These are phyloP conservation scores for Catocala sponsa DNA, from an alignment of 2,888 invertebrate species.

Conservation along the genomic window DNA sequence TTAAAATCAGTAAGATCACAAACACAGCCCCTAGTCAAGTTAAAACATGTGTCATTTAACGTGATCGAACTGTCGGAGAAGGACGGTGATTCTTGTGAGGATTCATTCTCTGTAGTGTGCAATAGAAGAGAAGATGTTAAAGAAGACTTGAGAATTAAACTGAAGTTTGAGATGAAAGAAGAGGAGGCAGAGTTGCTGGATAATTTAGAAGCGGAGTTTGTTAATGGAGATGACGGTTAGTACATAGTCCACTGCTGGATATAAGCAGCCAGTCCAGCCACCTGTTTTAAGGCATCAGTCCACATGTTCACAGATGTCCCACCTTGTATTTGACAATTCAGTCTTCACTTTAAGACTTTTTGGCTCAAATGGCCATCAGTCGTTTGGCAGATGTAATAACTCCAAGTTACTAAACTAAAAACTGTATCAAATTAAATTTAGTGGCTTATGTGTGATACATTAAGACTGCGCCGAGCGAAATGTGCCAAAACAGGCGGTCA, in stretches of 20 bases:
- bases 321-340: too few relatives aligned
- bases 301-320: too few relatives aligned
- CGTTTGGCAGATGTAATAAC: too few relatives aligned
- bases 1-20: slow-evolving; percentile 47
- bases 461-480: too few relatives aligned
- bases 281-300: too few relatives aligned
- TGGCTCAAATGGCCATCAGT: too few relatives aligned
- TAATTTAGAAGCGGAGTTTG: slow-evolving; percentile 57
- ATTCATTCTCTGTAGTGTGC: slow-evolving; percentile 37
- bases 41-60: slow-evolving; percentile 45
- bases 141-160: slow-evolving; percentile 1
- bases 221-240: slow-evolving; percentile 60
- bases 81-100: slow-evolving; percentile 37
- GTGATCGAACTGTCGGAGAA: slow-evolving; percentile 48
- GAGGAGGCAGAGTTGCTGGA: slow-evolving; percentile 55
- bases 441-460: too few relatives aligned
- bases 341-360: too few relatives aligned
- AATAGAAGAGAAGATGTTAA: slow-evolving; percentile 30
- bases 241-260: background rate
- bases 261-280: too few relatives aligned
- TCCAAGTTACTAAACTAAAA: too few relatives aligned
- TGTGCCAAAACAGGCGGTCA: too few relatives aligned
- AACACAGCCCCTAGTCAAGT: slow-evolving; percentile 48
- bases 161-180: slow-evolving; percentile 68
- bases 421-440: too few relatives aligned